These are phyloP conservation scores for Globodera ellingtonae DNA, from an alignment of 1,140 invertebrate genomes.

Conservation along the genomic window DNA sequence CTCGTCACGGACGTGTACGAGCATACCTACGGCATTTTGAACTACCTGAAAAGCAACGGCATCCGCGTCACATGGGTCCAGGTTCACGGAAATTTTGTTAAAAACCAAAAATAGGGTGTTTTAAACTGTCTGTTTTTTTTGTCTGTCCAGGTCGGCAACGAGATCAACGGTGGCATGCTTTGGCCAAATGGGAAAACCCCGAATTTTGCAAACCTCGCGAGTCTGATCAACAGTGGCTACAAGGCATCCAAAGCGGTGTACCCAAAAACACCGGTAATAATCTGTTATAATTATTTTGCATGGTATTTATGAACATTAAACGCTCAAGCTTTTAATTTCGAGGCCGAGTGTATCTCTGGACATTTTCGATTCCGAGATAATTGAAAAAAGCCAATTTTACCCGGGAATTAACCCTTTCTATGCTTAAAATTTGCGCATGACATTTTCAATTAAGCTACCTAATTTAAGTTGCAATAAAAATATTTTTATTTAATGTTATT, in stretches of 20 bases:
- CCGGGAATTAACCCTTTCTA: no score
- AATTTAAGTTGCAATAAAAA: no score
- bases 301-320: no score
- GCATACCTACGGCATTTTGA: conserved; percentile 1
- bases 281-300: no score
- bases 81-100: neutral
- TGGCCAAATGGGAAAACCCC: neutral
- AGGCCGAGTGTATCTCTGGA: neutral
- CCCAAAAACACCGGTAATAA: neutral
- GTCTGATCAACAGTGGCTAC: conserved; percentile 8
- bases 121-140: neutral
- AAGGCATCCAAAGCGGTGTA: neutral
- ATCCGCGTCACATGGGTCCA: neutral
- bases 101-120: neutral
- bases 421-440: no score
- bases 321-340: no score
- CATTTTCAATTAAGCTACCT: no score
- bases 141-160: neutral
- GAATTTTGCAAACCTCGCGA: neutral
- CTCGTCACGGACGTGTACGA: neutral
- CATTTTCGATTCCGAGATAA: no score
- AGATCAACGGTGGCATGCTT: conserved; percentile 10
- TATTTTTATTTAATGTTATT: no score
- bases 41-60: conserved; percentile 3
- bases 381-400: no score